Percentiles rank a stretch among this genome's conserved stretches.
Conservation (phyloP, 2,797 vertebrate genomes). For the Pseudochirops cupreus region DNA sequence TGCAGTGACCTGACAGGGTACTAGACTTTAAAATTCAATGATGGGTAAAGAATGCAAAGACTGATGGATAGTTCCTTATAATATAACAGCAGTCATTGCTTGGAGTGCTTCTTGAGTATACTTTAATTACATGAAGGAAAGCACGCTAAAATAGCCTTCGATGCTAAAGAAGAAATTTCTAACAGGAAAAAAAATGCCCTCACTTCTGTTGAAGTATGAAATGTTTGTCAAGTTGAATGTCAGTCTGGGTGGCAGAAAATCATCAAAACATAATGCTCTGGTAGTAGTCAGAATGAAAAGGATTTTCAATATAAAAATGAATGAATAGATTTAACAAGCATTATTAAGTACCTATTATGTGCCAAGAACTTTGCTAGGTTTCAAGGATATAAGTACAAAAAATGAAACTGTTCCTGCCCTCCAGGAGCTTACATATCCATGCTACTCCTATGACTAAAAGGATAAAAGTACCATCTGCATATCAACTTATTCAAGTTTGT, state of each 20-base stretch:
- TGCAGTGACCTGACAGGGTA: conserved; percentile 56
- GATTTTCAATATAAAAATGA: neutral
- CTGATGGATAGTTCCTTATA: conserved; percentile 46
- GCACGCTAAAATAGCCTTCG: conserved; percentile 32
- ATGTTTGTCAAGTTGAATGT: neutral
- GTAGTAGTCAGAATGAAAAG: neutral
- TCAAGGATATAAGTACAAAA: neutral
- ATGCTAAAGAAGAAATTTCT: conserved; percentile 41
- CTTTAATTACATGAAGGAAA: conserved; percentile 42
- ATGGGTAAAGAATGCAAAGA: conserved; percentile 65
- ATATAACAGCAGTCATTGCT: conserved; percentile 42
- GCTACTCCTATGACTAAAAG: neutral
- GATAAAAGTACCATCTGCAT: neutral
- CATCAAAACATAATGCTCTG: neutral
- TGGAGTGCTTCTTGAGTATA: conserved; percentile 34
- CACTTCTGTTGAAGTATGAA: neutral
- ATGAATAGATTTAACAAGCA: neutral
- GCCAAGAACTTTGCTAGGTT: neutral
- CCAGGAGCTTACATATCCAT: neutral
- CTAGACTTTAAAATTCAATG: conserved; percentile 66
- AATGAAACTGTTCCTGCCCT: neutral
- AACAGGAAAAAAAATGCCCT: conserved; percentile 6
- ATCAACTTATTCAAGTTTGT: neutral
- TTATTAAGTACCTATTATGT: neutral
- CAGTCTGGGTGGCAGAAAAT: neutral